Evolutionary conservation across 2,797 vertebrate species (phyloP), one percentile per base, ranked within the genome.

Genomic region (Mico argentatus): DNA sequence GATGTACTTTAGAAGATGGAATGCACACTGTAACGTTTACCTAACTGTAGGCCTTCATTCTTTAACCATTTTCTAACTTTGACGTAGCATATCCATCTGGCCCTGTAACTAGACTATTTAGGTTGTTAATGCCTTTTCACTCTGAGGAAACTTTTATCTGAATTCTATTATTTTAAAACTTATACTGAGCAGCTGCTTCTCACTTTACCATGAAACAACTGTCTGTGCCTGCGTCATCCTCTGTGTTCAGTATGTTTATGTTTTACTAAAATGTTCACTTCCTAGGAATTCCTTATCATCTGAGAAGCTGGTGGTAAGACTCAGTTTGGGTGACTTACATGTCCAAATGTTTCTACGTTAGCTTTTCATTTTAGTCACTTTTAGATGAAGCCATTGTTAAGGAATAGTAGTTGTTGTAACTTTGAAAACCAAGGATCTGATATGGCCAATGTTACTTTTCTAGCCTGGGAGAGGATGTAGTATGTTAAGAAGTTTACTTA

Each of bases 111-210:
- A 39, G 44, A 79, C 2, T 26, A 15, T 77, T 57, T 39, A 7
- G 19, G 0, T 44, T 57, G 1, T n/a, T 72, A 39, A 64, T 36
- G 13, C 4, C 3, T 89, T 48, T 39, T 91, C 72, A 19, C 59
- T 85, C 22, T 39, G 27, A 79, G 82, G 33, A 73, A 2, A 59
- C 20, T 83, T 75, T 50, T 50, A 33, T 14, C 30, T 82, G 11
- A 48, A 22, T 90, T 9, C 20, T 82, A 14, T 86, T 91, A 79
- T 94, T 94, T n/a, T 39, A 87, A 91, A 91, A 27, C 55, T 44
- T 52, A 7, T 77, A 11, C 50, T 86, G 39, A 55, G 48, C 46
- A 41, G 9, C 13, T 82, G n/a, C 12, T 59, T 96, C 8, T 95
- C 20, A 86, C 24, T 87, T 88, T 64, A 19, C 5, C 30, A 11